A percentile compares a stretch with the other conserved stretches of the same genome.
These are phyloP conservation scores for Meriones psammophilus DNA, from an alignment of 2,797 vertebrate genomes.

Conservation along the genomic window DNA sequence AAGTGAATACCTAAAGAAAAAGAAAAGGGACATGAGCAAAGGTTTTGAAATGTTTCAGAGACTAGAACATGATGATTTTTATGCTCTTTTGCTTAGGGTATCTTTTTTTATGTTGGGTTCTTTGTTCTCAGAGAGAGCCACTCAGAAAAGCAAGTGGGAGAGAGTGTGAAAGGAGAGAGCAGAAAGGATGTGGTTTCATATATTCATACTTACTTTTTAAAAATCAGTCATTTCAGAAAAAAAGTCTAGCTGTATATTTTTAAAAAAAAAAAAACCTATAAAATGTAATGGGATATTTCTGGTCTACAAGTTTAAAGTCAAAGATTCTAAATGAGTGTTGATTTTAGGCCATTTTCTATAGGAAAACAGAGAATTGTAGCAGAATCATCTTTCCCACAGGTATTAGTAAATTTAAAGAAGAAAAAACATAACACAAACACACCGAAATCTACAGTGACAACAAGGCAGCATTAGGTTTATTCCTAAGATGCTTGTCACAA, in stretches of 20 bases:
- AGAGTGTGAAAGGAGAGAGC: background rate
- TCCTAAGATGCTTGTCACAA: fast-evolving
- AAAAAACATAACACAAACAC: background rate
- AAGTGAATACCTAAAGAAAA: conserved; percentile 7
- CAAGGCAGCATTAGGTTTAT: background rate
- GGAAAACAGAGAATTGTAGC: background rate
- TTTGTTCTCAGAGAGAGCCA: conserved; percentile 27
- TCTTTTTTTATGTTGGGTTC: conserved; percentile 45
- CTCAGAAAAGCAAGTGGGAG: background rate
- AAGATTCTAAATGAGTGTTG: background rate
- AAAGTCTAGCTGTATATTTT: background rate
- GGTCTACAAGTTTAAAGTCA: background rate
- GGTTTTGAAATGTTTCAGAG: conserved; percentile 64
- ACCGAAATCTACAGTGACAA: background rate
- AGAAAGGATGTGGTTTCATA: background rate
- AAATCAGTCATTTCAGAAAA: background rate
- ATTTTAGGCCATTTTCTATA: background rate
- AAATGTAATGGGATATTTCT: conserved; percentile 23
- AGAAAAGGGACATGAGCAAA: background rate
- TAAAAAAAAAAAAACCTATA: background rate
- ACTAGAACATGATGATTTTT: background rate
- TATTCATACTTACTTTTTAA: conserved; percentile 30
- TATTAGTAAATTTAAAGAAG: background rate
- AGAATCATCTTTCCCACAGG: background rate
- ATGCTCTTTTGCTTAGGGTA: background rate